A percentile compares a stretch with the other conserved stretches of the same genome.
Conservation (phyloP, 2,888 invertebrate species). For the Iphiclides podalirius region DNA sequence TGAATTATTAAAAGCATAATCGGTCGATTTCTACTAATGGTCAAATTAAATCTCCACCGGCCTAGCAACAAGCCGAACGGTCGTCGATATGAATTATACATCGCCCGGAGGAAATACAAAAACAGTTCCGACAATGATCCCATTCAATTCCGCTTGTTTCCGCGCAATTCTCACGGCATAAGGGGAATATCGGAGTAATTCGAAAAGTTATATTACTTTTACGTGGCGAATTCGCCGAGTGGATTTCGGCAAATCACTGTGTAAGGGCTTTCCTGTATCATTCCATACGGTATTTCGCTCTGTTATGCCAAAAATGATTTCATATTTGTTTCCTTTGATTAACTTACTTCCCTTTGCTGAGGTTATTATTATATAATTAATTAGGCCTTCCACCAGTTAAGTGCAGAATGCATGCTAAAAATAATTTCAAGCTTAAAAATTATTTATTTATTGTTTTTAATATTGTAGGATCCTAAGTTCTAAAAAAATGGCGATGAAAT, state of each 20-base stretch:
- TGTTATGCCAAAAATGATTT: not conserved
- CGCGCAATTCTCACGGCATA: constrained; percentile 30
- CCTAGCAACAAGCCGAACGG: too few species aligned
- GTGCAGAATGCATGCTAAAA: too few species aligned
- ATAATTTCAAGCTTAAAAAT: too few species aligned
- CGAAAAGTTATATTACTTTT: constrained; percentile 26
- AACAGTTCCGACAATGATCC: constrained; percentile 42
- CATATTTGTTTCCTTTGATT: too few species aligned
- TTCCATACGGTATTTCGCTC: constrained; percentile 11
- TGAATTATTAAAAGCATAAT: too few species aligned
- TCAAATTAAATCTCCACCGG: constrained; percentile 60
- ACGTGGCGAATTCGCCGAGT: constrained; percentile 17
- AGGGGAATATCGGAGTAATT: constrained; percentile 27
- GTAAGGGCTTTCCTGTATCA: constrained; percentile 7
- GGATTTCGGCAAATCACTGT: constrained; percentile 15
- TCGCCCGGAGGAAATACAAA: constrained; percentile 43
- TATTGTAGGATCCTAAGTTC: too few species aligned
- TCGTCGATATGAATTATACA: constrained; percentile 74
- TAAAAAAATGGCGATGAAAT: too few species aligned
- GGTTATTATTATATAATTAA: too few species aligned
- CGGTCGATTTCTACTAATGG: too few species aligned
- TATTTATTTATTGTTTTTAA: too few species aligned
- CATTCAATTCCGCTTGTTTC: constrained; percentile 36
- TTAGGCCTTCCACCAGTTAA: too few species aligned
- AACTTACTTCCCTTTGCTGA: too few species aligned